These are phyloP conservation scores for Brachyhypopomus gauderio DNA, from an alignment of 2,113 vertebrate genomes.

Conservation along the genomic window DNA sequence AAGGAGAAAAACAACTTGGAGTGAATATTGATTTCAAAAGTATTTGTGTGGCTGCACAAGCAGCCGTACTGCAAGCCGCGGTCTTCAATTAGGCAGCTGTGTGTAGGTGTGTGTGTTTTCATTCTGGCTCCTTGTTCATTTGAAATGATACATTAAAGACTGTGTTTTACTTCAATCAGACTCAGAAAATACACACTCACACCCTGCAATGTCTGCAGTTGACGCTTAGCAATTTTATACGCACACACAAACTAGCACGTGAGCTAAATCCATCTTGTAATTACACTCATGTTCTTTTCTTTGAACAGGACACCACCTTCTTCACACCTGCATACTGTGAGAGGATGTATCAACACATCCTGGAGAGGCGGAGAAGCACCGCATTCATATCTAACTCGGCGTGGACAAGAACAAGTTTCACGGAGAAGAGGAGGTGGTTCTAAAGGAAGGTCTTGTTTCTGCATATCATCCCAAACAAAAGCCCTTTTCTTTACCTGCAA, in stretches of 20 bases:
- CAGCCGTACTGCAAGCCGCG: slow-evolving; percentile 77
- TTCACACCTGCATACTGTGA: not conserved
- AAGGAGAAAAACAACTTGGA: slow-evolving; percentile 74
- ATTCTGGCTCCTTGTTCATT: slow-evolving; percentile 78
- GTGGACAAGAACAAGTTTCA: not conserved
- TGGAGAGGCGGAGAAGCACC: not conserved
- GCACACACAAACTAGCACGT: slow-evolving; percentile 65
- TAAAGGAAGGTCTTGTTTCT: too few species aligned
- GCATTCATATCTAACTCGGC: not conserved
- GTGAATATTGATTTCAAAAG: slow-evolving; percentile 77
- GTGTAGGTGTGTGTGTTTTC: slow-evolving; percentile 83
- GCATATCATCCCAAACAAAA: too few species aligned
- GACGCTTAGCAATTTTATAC: slow-evolving; percentile 61
- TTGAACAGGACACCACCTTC: slow-evolving; percentile 38
- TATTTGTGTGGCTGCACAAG: slow-evolving; percentile 60
- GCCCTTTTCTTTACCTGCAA: too few species aligned
- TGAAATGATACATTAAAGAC: slow-evolving; percentile 84
- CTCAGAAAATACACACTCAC: slow-evolving; percentile 84
- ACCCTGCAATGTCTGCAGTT: slow-evolving; percentile 71
- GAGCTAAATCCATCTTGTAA: slow-evolving; percentile 72
- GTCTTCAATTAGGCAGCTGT: slow-evolving; percentile 84
- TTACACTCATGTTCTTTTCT: slow-evolving; percentile 61
- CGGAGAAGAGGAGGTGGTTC: not conserved
- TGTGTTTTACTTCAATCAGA: slow-evolving; percentile 85
- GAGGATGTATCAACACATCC: not conserved